These are phyloP conservation scores for Brevimyrus niger DNA, from an alignment of 2,113 vertebrate genomes.

Conservation along the genomic window DNA sequence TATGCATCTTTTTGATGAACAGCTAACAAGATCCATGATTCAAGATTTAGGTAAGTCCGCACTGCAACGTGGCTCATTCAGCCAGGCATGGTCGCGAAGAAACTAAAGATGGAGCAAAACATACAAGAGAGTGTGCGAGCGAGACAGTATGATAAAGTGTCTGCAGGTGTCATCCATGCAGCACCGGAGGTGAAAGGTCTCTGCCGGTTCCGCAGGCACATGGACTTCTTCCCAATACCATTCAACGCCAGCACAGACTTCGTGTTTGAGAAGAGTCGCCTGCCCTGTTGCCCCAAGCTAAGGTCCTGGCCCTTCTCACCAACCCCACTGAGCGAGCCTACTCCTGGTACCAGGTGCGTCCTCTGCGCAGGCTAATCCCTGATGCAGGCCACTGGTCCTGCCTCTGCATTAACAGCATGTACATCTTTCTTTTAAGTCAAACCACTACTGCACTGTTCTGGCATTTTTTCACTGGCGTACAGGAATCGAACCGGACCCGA, in stretches of 20 bases:
- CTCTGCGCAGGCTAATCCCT: background rate
- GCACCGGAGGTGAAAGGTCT: too few relatives aligned
- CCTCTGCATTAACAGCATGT: background rate
- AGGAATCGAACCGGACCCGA: background rate
- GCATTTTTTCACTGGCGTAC: background rate
- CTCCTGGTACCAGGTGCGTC: slow-evolving; percentile 91
- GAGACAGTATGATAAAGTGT: background rate
- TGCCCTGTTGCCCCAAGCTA: slow-evolving; percentile 82
- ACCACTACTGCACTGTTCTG: background rate
- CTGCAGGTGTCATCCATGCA: background rate
- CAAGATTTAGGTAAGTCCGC: background rate
- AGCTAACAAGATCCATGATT: background rate
- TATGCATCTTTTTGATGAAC: background rate
- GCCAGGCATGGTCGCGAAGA: background rate
- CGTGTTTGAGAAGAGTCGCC: slow-evolving; percentile 93
- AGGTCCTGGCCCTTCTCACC: slow-evolving; percentile 84
- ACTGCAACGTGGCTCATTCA: background rate
- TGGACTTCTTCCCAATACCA: slow-evolving; percentile 96
- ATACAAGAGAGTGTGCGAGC: background rate
- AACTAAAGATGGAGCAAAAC: background rate
- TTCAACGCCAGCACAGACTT: slow-evolving; percentile 95
- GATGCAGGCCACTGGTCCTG: background rate
- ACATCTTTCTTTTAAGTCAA: background rate
- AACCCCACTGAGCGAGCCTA: slow-evolving; percentile 86
- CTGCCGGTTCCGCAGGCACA: too few relatives aligned